Evolutionary conservation across 2,888 invertebrate species (phyloP).

Genomic region (Sinodicranocentrus sp.): DNA sequence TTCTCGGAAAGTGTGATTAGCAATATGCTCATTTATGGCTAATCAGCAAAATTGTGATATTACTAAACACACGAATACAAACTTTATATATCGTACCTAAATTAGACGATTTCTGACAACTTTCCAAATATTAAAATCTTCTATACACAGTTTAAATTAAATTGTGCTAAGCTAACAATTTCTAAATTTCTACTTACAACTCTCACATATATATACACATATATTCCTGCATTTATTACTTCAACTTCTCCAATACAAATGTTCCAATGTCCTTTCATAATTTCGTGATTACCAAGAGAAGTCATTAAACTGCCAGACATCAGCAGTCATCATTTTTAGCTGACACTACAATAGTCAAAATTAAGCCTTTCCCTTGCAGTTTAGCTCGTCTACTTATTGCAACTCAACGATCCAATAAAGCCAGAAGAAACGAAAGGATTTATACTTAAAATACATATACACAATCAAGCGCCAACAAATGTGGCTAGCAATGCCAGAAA

Average conservation of each 20-base stretch:
- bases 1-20: background rate
- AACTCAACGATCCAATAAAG: background rate
- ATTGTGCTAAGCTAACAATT: too few relatives aligned
- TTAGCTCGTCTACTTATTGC: constrained; percentile 8
- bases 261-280: constrained; percentile 4
- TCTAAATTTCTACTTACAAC: too few relatives aligned
- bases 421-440: constrained; percentile 7
- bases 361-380: constrained; percentile 3
- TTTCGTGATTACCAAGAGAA: constrained; percentile 38
- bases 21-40: background rate
- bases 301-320: constrained; percentile 53
- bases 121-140: too few relatives aligned
- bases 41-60: too few relatives aligned
- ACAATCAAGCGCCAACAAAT: constrained; percentile 34
- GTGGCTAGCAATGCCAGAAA: constrained; percentile 35
- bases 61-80: too few relatives aligned
- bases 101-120: too few relatives aligned
- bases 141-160: too few relatives aligned
- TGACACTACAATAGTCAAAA: constrained; percentile 32
- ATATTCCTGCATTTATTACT: too few relatives aligned
- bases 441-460: constrained; percentile 6
- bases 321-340: constrained; percentile 48
- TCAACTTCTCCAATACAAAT: background rate
- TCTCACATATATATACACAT: too few relatives aligned
- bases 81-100: too few relatives aligned